Base-by-base conservation (phyloP, 2,113 vertebrate genomes). In the Sprattus sprattus region DNA sequence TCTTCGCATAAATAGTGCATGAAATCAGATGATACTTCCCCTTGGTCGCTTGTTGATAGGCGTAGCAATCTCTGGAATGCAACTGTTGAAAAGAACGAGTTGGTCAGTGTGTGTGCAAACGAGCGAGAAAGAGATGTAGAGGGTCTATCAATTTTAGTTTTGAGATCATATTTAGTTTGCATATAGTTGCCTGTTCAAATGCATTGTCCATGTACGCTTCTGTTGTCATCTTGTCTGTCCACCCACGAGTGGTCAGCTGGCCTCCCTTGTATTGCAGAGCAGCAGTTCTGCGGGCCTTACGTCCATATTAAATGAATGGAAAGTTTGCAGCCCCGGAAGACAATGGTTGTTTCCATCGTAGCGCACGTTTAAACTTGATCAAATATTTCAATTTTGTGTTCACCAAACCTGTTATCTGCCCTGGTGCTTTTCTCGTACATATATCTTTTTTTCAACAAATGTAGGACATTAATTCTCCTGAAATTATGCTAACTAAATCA, bases 51-150 rank as follows among this genome's bases (percentile, higher is more conserved):
- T 81, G 45, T 60, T 25, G 47, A 85, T 44, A 80, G 71, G 57
- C 45, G 46, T 82, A 83, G 57, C 8, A 28, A 81, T 86, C 52
- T 85, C 11, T 88, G 88, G 88, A 89, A 89, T 88, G 88, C 83
- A 84, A 39, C 81, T 39, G 71, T 78, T 78, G 71, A 39, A 32
- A 15, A 78, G 71, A 2, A 39, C 9, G 25, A 39, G 39, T 39
- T 78, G 28, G 71, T 39, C 71, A 11, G 10, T 4, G 71, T 32
- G 28, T 32, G 28, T 16, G 28, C 1, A 25, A 11, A 3, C 0
- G 64, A 13, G 64, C 11, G n/a, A 3, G 25, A 28, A 25, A 28
- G 64, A 20, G 54, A 20, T 2, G 1, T 15, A 20, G 54, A 18
- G 54, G 49, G 80, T 84, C 18, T 86, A 11, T 28, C 46, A 50